Base-by-base conservation (phyloP, 2,113 vertebrate genomes). In the Calypte anna region DNA sequence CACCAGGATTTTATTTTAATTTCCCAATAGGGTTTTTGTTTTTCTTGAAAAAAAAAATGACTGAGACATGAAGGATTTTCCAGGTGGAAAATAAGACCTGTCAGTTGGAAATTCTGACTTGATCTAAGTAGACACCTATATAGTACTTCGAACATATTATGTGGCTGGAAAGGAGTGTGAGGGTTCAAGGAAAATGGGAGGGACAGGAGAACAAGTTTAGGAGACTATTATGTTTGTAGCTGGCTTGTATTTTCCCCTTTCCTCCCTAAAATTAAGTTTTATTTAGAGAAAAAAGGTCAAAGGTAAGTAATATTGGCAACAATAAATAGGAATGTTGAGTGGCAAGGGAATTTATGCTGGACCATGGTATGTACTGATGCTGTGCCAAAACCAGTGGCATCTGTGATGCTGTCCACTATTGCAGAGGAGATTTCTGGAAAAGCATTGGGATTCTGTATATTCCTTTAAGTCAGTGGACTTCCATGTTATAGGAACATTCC, bases 101-200 rank as follows among this genome's bases (percentile, higher is more conserved):
- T 90, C 82, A 90, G 66, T 9, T 96, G 92, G 93, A 97, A 96
- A 93, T 74, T 95, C 75, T 94, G 88, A 88, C 27, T 70, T 92
- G 66, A 73, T 92, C 87, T 68, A 74, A 82, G 46, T 23, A 77
- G 90, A 31, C 75, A 91, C 82, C 84, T 93, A 54, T 82, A 50
- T 68, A 91, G 74, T 51, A 51, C 21, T 94, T 85, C n/a, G 54
- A 36, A 61, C 62, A 14, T 82, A 63, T 74, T 70, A 54, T 61
- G 31, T 85, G 62, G 48, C 75, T 88, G 36, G 68, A 83, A 95
- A 70, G 51, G 61, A 82, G 54, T 20, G 22, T 55, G 61, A 92
- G 28, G 33, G 69, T 91, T 38, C 69, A 92, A 69, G 77, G 48
- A 81, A 86, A 81, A 74, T 31, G 15, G 48, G 66, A 12, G 14